Conservation (phyloP, 1,140 invertebrate species). For the Orussus abietinus region DNA sequence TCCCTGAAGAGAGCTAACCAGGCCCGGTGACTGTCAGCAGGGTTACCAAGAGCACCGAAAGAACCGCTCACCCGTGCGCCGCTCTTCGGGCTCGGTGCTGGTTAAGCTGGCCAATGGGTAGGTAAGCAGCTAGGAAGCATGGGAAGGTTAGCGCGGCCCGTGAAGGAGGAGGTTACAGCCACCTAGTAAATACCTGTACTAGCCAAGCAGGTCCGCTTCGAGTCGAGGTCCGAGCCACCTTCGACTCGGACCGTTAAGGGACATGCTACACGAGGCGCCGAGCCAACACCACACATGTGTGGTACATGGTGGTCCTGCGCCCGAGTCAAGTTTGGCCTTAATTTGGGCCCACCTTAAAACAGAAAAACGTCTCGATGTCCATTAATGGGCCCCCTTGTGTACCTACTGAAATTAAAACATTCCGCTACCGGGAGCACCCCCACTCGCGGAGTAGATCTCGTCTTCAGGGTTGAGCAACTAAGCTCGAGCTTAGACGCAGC, state of each 20-base stretch:
- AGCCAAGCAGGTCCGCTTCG: conserved; percentile 32
- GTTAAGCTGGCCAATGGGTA: conserved; percentile 7
- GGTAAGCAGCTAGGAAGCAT: conserved; percentile 2
- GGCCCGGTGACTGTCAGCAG: conserved; percentile 17
- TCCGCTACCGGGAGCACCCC: too few relatives aligned
- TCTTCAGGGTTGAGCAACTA: too few relatives aligned
- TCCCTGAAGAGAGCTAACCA: conserved; percentile 16
- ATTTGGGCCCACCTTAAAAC: too few relatives aligned
- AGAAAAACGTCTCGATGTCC: too few relatives aligned
- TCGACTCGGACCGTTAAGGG: conserved; percentile 32
- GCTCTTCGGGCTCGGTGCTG: conserved; percentile 15
- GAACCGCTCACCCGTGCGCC: conserved; percentile 24
- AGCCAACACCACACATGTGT: not conserved
- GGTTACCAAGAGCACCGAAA: conserved; percentile 16
- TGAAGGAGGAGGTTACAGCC: conserved; percentile 16
- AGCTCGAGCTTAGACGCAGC: too few relatives aligned
- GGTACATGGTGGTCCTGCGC: not conserved
- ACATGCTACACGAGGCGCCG: conserved; percentile 18
- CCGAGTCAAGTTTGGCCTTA: too few relatives aligned
- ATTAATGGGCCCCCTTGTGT: too few relatives aligned
- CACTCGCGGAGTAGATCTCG: too few relatives aligned
- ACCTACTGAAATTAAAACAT: too few relatives aligned
- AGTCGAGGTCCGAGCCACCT: conserved; percentile 23
- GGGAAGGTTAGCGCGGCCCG: not conserved
- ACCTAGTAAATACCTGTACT: conserved; percentile 36